A percentile compares a stretch with the other conserved stretches of the same genome.
These are phyloP conservation scores for Goniozus legneri DNA, from an alignment of 1,140 invertebrate species.

Conservation along the genomic window DNA sequence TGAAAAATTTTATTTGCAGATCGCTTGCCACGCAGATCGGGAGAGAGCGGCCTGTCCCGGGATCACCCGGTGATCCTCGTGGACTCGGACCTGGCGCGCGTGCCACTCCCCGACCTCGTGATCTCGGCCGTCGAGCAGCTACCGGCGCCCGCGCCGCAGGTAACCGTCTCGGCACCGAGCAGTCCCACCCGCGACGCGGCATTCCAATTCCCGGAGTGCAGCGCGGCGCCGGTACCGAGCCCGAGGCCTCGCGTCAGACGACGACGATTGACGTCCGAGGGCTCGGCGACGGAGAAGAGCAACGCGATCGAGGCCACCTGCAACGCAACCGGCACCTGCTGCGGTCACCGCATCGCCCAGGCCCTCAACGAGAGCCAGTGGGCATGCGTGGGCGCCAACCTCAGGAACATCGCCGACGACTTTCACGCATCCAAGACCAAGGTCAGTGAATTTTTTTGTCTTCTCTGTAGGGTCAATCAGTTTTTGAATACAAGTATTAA, in stretches of 20 bases:
- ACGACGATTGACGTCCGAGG: slow-evolving; percentile 45
- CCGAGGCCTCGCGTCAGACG: slow-evolving; percentile 49
- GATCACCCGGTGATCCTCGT: slow-evolving; percentile 43
- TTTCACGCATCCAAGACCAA: slow-evolving; percentile 50
- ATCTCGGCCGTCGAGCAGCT: slow-evolving; percentile 47
- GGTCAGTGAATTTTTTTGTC: slow-evolving; percentile 32
- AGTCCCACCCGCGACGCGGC: slow-evolving; percentile 50
- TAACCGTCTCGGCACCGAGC: slow-evolving; percentile 49
- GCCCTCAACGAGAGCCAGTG: slow-evolving; percentile 42
- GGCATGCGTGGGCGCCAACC: slow-evolving; percentile 46
- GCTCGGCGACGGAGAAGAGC: slow-evolving; percentile 20
- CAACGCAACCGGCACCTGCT: slow-evolving; percentile 23
- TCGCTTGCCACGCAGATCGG: slow-evolving; percentile 41
- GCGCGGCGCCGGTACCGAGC: slow-evolving; percentile 39
- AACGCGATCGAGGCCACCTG: slow-evolving; percentile 4
- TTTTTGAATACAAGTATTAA: too few relatives aligned
- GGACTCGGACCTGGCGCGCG: slow-evolving; percentile 42
- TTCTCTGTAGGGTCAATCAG: too few relatives aligned
- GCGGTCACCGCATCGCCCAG: slow-evolving; percentile 22
- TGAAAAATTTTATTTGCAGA: slow-evolving; percentile 34
- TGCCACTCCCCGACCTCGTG: slow-evolving; percentile 47
- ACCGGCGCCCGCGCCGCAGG: slow-evolving; percentile 42
- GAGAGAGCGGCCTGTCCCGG: slow-evolving; percentile 25
- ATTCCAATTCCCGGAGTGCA: slow-evolving; percentile 52
- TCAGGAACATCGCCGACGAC: slow-evolving; percentile 52